Base-by-base conservation (phyloP, 2,888 invertebrate species). In the Calliphora vomitoria region DNA sequence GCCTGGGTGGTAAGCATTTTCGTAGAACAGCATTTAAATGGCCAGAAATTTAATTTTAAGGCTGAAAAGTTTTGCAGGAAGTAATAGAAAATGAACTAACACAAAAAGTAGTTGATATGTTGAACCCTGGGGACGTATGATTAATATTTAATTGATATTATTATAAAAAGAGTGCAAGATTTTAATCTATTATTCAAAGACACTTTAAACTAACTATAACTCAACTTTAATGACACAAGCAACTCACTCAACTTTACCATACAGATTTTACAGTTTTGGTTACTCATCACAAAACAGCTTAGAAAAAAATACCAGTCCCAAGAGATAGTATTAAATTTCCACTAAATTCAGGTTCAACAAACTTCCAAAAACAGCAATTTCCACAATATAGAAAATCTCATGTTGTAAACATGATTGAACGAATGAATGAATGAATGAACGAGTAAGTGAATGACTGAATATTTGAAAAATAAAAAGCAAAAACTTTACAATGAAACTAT, bases 311-410 rank as follows among this genome's bases (percentile, higher is more conserved):
- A 47, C 3, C 35, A 18, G 4, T 15, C 25, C 20, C 18, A 50
- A 60, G 5, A 72, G 71, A 81, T 71, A 71, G 15, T 25, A 8
- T 1, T 55, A 62, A 62, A 62, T 60, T 75, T 41, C 60, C 38
- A 75, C 69, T 50, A 80, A 80, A 75, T 80, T 85, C 80, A 74
- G 80, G 69, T 80, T 85, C 85, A 85, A 80, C 60, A 60, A 85
- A 74, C 84, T 79, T 58, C 50, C n/a, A 8, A 53, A 69, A 71
- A 72, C 25, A 50, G 11, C 74, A 74, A 74, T 82, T 74, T 55
- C 18, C 68, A 66, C n/a, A n/a, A 11, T 6, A 81, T 64, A 44
- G 25, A 72, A 72, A 81, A 64, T 72, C 53, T 71, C 50, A 53
- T 64, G n/a, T 50, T 80, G 69, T 50, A 80, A 71, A 72, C 62